These are phyloP conservation scores for Prenolepis imparis DNA, from an alignment of 2,888 invertebrate species.

Conservation along the genomic window DNA sequence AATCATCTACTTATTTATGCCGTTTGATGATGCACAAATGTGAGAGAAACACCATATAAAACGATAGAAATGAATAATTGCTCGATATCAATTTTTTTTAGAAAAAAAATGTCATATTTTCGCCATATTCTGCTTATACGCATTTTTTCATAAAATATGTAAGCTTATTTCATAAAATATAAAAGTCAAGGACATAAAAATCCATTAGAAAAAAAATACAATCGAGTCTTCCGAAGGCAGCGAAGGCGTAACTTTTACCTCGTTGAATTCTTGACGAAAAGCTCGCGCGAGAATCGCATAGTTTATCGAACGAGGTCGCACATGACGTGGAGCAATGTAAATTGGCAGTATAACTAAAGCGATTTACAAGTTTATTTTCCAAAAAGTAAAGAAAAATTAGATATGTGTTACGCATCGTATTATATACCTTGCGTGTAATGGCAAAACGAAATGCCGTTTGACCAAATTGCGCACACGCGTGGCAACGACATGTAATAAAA, in stretches of 20 bases:
- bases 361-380: slow-evolving; percentile 6
- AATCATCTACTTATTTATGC: not conserved
- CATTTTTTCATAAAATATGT: too few species aligned
- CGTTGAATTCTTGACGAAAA: slow-evolving; percentile 64
- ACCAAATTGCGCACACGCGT: not conserved
- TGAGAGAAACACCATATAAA: not conserved
- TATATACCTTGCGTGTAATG: slow-evolving; percentile 1
- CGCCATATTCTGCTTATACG: not conserved
- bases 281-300: slow-evolving; percentile 2
- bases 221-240: not conserved
- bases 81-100: not conserved
- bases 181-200: not conserved
- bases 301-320: slow-evolving; percentile 44
- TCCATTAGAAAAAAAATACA: not conserved
- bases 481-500: slow-evolving; percentile 59
- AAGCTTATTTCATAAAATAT: too few species aligned
- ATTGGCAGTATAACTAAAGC: slow-evolving; percentile 27
- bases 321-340: slow-evolving; percentile 21
- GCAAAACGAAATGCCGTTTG: slow-evolving; percentile 7
- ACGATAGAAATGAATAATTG: not conserved
- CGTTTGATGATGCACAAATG: not conserved
- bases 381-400: slow-evolving; percentile 17
- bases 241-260: slow-evolving; percentile 62
- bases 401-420: not conserved
- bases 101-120: not conserved